Percentiles rank a stretch among this genome's conserved stretches.
Conservation (phyloP, 2,113 vertebrate genomes). For the Furnarius figulus region DNA sequence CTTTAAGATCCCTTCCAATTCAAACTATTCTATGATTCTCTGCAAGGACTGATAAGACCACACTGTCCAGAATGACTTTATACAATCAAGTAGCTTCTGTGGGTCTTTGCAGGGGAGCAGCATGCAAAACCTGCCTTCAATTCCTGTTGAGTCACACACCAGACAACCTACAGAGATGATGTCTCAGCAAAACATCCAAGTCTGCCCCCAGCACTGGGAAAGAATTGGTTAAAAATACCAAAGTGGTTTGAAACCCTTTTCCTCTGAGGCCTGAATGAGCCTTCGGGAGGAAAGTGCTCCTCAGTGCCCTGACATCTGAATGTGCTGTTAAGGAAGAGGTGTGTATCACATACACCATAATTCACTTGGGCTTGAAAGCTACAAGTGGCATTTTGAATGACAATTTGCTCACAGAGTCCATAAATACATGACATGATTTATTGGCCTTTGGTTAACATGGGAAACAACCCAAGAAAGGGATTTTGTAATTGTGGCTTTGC, state of each 20-base stretch:
- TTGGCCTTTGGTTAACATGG: neutral
- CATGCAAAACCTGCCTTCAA: neutral
- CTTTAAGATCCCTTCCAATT: neutral
- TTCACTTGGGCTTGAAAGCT: conserved; percentile 35
- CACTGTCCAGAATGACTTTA: neutral
- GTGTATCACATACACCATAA: conserved; percentile 20
- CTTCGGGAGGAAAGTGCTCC: conserved; percentile 68
- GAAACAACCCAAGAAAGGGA: conserved; percentile 43
- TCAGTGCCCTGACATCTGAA: conserved; percentile 69
- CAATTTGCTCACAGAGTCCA: neutral
- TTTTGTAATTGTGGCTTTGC: neutral
- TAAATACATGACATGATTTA: neutral
- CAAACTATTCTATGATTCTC: neutral
- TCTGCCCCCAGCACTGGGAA: neutral
- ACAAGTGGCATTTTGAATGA: conserved; percentile 50
- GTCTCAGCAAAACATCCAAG: neutral
- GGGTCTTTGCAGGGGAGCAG: neutral
- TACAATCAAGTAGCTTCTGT: neutral
- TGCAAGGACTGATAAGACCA: neutral
- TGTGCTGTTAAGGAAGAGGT: conserved; percentile 70
- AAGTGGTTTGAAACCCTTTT: conserved; percentile 32
- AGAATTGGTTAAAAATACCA: neutral
- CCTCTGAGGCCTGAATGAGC: conserved; percentile 31
- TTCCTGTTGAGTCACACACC: neutral
- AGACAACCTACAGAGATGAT: neutral